Evolutionary conservation across 2,113 vertebrate genomes (phyloP).

Genomic region (Dascyllus trimaculatus): DNA sequence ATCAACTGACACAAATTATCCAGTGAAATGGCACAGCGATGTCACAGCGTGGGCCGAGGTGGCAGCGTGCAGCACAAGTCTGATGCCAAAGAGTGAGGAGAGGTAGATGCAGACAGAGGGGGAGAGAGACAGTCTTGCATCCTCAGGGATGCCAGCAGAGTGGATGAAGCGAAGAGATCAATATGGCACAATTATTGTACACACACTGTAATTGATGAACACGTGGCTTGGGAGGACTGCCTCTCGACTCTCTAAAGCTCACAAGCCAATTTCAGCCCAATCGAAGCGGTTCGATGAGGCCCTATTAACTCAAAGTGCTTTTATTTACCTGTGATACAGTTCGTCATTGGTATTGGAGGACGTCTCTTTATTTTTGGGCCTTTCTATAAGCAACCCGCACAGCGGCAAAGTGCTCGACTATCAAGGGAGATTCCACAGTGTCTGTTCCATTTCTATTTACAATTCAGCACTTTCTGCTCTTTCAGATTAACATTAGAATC

Average conservation of each 20-base stretch:
- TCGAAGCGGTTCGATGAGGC: conserved; percentile 61
- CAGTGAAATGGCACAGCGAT: conserved; percentile 27
- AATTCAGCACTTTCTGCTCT: conserved; percentile 30
- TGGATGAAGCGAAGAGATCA: conserved; percentile 68
- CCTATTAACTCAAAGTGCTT: conserved; percentile 64
- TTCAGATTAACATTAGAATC: conserved; percentile 26
- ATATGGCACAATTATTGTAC: conserved; percentile 73
- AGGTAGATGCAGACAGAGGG: background rate
- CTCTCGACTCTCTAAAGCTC: conserved; percentile 31
- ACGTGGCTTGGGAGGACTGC: conserved; percentile 52
- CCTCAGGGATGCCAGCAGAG: conserved; percentile 49
- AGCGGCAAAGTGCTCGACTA: conserved; percentile 1
- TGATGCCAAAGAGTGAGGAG: conserved; percentile 28
- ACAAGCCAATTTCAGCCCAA: conserved; percentile 65
- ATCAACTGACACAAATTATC: conserved; percentile 20
- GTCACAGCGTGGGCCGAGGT: conserved; percentile 32
- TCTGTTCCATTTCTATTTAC: conserved; percentile 5
- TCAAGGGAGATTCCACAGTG: conserved; percentile 16
- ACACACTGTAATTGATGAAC: conserved; percentile 72
- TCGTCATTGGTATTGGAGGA: conserved; percentile 16
- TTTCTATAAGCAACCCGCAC: conserved; percentile 24
- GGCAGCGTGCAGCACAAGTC: conserved; percentile 23
- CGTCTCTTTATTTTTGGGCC: conserved; percentile 37
- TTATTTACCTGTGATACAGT: conserved; percentile 39
- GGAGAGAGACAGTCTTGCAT: conserved; percentile 8